Conservation (phyloP, 2,888 invertebrate species). For the Entomobrya multifasciata region DNA sequence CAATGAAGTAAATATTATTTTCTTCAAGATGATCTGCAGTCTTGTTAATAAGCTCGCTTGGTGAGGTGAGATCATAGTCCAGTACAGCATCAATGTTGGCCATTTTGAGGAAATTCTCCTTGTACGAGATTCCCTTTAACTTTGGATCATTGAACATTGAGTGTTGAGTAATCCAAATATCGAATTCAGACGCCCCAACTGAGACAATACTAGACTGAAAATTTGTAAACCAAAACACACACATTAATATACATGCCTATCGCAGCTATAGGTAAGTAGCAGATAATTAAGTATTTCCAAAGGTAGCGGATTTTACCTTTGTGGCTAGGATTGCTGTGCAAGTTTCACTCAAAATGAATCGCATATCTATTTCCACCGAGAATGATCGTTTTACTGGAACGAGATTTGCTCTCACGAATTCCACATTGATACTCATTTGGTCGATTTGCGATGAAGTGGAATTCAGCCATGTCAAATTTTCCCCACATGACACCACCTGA, state of each 20-base stretch:
- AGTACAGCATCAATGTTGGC: slow-evolving; percentile 66
- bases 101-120: slow-evolving; percentile 64
- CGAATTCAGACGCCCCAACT: slow-evolving; percentile 37
- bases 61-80: slow-evolving; percentile 57
- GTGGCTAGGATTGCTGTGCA: slow-evolving; percentile 32
- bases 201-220: slow-evolving; percentile 16
- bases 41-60: slow-evolving; percentile 40
- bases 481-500: slow-evolving; percentile 39
- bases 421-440: slow-evolving; percentile 32
- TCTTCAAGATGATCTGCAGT: neutral
- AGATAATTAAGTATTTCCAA: neutral
- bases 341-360: slow-evolving; percentile 50
- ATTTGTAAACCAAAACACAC: neutral
- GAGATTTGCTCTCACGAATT: slow-evolving; percentile 52
- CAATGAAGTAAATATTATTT: slow-evolving; percentile 48
- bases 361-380: slow-evolving; percentile 69
- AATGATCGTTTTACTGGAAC: slow-evolving; percentile 41
- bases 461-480: slow-evolving; percentile 50
- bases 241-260: neutral
- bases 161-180: slow-evolving; percentile 37
- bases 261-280: no score
- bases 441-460: slow-evolving; percentile 49
- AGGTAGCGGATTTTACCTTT: slow-evolving; percentile 37
- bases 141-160: slow-evolving; percentile 7
- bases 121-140: slow-evolving; percentile 1